These are phyloP conservation scores for Canis aureus DNA, from an alignment of 2,113 vertebrate genomes.

Conservation along the genomic window DNA sequence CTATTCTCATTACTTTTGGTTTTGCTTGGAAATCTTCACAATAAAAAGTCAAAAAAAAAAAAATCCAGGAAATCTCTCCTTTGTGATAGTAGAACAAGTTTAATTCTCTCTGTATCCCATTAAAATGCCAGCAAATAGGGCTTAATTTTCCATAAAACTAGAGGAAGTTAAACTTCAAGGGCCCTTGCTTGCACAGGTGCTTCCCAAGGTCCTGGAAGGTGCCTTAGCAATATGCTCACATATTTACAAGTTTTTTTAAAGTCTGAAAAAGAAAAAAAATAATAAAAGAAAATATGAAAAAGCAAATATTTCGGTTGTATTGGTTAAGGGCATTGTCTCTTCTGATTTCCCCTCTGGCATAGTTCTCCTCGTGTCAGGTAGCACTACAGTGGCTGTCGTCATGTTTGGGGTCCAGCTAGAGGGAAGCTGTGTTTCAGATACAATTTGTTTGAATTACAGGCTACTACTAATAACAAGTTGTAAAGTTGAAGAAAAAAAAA, in stretches of 20 bases:
- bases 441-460: neutral
- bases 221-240: neutral
- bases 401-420: neutral
- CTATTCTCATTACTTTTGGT: neutral
- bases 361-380: conserved; percentile 1
- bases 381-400: neutral
- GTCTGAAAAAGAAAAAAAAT: neutral
- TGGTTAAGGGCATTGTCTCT: neutral
- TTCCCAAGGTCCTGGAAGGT: neutral
- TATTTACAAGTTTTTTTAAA: neutral
- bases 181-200: too few species aligned
- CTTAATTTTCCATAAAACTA: conserved; percentile 5
- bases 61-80: neutral
- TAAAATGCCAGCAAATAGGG: neutral
- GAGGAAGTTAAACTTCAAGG: neutral
- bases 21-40: neutral
- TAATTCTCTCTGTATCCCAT: neutral
- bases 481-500: neutral
- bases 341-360: neutral
- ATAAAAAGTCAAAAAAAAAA: neutral
- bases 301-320: neutral
- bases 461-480: neutral
- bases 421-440: neutral
- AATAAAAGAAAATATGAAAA: neutral
- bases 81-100: neutral